These are phyloP conservation scores for Venustaconcha ellipsiformis DNA, from an alignment of 1,140 invertebrate genomes.

Conservation along the genomic window DNA sequence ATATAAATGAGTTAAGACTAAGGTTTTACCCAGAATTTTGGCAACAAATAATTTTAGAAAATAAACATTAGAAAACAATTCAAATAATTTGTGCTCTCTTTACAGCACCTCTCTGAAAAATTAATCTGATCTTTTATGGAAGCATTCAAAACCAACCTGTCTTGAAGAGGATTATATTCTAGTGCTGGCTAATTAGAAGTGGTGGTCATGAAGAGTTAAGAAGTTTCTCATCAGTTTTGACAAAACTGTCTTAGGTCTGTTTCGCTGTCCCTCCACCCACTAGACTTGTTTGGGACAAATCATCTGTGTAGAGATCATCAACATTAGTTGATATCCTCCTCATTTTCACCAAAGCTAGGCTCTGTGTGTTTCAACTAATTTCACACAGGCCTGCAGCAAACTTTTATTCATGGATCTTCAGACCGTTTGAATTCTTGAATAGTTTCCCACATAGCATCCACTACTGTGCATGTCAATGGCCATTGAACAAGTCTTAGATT, in stretches of 20 bases:
- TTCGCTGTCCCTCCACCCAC: too few relatives aligned
- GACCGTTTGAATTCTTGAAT: slow-evolving; percentile 11
- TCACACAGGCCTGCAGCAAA: neutral
- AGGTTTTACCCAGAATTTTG: too few relatives aligned
- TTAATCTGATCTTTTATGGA: too few relatives aligned
- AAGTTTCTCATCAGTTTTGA: too few relatives aligned
- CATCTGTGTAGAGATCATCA: slow-evolving; percentile 10
- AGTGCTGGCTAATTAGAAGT: neutral
- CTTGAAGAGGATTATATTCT: neutral
- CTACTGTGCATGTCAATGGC: slow-evolving; percentile 9
- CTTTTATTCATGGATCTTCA: slow-evolving; percentile 8
- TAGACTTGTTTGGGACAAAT: neutral
- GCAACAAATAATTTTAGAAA: too few relatives aligned
- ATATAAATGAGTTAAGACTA: too few relatives aligned
- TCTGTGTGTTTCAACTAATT: slow-evolving; percentile 6
- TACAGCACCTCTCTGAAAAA: too few relatives aligned
- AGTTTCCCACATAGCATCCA: slow-evolving; percentile 8
- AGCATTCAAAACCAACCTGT: too few relatives aligned
- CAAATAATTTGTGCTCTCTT: too few relatives aligned
- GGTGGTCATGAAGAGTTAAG: neutral
- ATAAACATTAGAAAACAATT: too few relatives aligned
- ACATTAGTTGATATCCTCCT: slow-evolving; percentile 9
- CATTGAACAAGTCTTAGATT: slow-evolving; percentile 3
- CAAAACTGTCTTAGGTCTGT: too few relatives aligned
- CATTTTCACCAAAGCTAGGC: slow-evolving; percentile 1